Evolutionary conservation across 2,888 invertebrate species (phyloP).

Genomic region (Lasius fuliginosus): DNA sequence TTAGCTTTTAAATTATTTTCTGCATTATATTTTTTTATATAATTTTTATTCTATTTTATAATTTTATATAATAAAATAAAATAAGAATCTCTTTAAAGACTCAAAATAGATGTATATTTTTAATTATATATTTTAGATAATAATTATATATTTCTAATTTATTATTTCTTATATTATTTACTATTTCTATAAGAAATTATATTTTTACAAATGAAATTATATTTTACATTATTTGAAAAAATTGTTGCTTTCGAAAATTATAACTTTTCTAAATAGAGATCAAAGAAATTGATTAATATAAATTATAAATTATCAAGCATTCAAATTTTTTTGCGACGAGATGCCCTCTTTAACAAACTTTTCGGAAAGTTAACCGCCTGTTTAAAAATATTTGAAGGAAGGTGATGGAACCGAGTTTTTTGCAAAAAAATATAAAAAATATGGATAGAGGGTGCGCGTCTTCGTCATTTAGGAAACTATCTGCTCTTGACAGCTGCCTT

Average conservation of each 20-base stretch:
- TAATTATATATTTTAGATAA: not conserved
- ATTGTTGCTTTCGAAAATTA: not conserved
- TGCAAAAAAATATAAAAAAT: slow-evolving; percentile 23
- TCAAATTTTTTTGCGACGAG: slow-evolving; percentile 9
- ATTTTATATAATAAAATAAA: no score
- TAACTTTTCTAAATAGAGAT: not conserved
- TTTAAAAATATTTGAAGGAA: slow-evolving; percentile 41
- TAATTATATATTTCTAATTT: slow-evolving; percentile 14
- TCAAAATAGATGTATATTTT: not conserved
- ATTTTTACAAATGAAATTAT: not conserved
- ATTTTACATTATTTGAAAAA: slow-evolving; percentile 2
- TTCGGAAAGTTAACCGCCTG: slow-evolving; percentile 29
- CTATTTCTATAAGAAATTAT: not conserved
- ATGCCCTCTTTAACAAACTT: slow-evolving; percentile 18
- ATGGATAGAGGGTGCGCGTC: slow-evolving; percentile 35
- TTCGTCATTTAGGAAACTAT: slow-evolving; percentile 78
- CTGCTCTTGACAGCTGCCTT: slow-evolving; percentile 79
- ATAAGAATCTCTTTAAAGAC: no score
- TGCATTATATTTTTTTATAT: not conserved
- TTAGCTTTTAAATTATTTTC: slow-evolving; percentile 9
- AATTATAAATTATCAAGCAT: not conserved
- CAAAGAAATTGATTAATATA: not conserved
- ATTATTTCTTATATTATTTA: not conserved
- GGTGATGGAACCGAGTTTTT: slow-evolving; percentile 16
- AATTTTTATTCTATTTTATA: no score